Evolutionary conservation across 2,113 vertebrate genomes (phyloP), one percentile per base, ranked within the genome.

Genomic region (Calyptommatus sinebrachiatus): DNA sequence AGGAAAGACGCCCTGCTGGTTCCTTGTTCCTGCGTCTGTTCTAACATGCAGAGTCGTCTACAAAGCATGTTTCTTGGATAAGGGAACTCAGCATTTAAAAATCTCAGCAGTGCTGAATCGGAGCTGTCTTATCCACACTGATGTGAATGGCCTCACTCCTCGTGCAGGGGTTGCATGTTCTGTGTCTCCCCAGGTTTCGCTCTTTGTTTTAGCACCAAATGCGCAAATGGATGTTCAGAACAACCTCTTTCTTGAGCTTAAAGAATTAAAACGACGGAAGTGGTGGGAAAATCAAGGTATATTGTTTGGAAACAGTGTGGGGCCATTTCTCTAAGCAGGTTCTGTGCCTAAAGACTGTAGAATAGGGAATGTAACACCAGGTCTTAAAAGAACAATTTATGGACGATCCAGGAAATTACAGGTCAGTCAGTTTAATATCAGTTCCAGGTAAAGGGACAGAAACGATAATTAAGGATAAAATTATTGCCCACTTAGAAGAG

Each of bases 201-300:
- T 45, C 63, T 83, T 86, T 84, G 79, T 80, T 84, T 84, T 35
- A 46, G 41, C 7, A 21, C 78, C 3, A 0, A 70, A 65, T 84
- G 76, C 85, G 83, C 45, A 16, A 69, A 4, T 0, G 1, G 3
- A 0, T 0, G 3, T 68, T 67, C 22, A 4, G 65, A 10, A 8
- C 46, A 12, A 31, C 74, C 85, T 77, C 7, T 87, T 69, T 7
- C 29, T 29, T 20, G 28, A 53, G 61, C 65, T 61, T 12, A 2
- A 1, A 1, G 66, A 68, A 53, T 53, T 1, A 1, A 6, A 76
- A 61, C 70, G 74, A 50, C 77, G 80, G 48, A 65, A 78, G n/a
- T 26, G 9, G 24, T 26, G 21, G 62, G n/a, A 75, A 76, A 77
- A 67, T n/a, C 14, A 1, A 22, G 20, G 0, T 0, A 0, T 68